Evolutionary conservation across 2,888 invertebrate genomes (phyloP).

Genomic region (Nephrotoma flavescens): DNA sequence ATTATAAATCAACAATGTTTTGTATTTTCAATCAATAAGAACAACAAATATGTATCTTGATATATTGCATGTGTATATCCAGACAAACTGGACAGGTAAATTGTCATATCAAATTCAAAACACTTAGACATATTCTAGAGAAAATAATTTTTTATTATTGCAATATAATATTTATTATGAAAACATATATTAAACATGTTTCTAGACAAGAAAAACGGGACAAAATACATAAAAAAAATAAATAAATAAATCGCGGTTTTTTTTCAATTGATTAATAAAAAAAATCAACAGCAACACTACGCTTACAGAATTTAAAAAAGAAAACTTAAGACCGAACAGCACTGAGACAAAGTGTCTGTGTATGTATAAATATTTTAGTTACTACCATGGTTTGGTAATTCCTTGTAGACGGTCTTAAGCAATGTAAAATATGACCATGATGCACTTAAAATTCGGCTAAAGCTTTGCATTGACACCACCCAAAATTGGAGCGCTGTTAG

Average conservation of each 20-base stretch:
- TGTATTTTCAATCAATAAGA: not conserved
- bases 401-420: not conserved
- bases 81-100: not conserved
- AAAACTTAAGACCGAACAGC: not conserved
- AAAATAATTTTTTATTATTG: not conserved
- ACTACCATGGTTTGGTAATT: not conserved
- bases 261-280: not conserved
- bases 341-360: not conserved
- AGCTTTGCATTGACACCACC: not conserved
- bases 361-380: not conserved
- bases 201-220: not conserved
- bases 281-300: not conserved
- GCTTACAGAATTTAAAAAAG: not conserved
- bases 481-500: not conserved
- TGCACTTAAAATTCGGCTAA: not conserved
- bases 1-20: not conserved
- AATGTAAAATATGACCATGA: constrained; percentile 1
- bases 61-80: not conserved
- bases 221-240: not conserved
- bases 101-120: not conserved
- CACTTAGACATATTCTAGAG: not conserved
- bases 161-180: not conserved
- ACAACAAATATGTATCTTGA: not conserved
- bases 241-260: not conserved
- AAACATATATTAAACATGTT: not conserved